A percentile compares a stretch with the other conserved stretches of the same genome.
phyloP scores from a whole-genome alignment of 2,797 vertebrate genomes.

The Dromococcyx pavoninus region DNA sequence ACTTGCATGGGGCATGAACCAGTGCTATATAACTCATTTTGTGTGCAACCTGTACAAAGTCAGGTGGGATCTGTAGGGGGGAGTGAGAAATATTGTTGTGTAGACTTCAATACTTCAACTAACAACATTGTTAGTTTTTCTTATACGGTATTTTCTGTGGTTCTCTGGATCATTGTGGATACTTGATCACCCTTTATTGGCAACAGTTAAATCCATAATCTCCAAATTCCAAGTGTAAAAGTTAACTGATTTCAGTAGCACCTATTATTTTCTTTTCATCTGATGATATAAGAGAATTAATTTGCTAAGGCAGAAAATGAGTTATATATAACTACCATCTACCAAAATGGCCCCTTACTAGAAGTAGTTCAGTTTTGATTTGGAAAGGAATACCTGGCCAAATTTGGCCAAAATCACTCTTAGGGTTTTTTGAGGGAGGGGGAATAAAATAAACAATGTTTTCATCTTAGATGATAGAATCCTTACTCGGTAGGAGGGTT shows the following conservation, averaged over 20 bases:
- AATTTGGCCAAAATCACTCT: not conserved
- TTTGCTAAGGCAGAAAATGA: not conserved
- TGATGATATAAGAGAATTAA: not conserved
- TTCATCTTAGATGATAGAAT: not conserved
- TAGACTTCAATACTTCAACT: not conserved
- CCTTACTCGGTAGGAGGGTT: not conserved
- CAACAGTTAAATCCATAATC: not conserved
- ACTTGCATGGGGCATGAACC: not conserved
- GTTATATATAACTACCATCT: accelerated
- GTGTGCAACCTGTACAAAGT: not conserved
- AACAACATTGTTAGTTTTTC: not conserved
- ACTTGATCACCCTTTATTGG: not conserved
- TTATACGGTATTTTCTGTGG: not conserved
- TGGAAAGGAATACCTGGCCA: not conserved
- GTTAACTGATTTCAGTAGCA: not conserved
- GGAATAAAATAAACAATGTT: not conserved
- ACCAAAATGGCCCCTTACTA: not conserved
- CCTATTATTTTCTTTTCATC: not conserved
- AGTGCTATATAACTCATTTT: not conserved
- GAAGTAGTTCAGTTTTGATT: not conserved
- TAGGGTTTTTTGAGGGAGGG: not conserved
- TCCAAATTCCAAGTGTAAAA: not conserved
- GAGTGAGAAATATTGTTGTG: not conserved
- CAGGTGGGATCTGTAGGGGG: not conserved
- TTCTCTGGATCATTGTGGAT: not conserved